Base-by-base conservation (phyloP, 2,888 invertebrate species). In the Myathropa florea region DNA sequence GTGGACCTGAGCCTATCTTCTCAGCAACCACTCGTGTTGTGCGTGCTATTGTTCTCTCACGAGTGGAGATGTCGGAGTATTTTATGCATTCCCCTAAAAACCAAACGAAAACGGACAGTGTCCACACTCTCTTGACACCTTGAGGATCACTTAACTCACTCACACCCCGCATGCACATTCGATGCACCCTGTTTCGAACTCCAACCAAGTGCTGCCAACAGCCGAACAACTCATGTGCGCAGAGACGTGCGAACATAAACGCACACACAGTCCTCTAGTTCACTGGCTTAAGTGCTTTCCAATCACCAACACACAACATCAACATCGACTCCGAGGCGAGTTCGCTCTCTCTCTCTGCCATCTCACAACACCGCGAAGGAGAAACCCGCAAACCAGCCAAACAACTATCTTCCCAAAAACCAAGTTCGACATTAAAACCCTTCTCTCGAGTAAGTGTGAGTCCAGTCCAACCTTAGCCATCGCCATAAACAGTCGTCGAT, bases 331-430 rank as follows among this genome's bases (percentile, higher is more conserved):
- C 57, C 24, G n/a, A n/a, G n/a, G 61, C 68, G 53, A 76, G 61
- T 59, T 18, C 28, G 4, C 28, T 36, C 36, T 23, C 26, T 61
- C 63, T 57, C 70, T 83, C 82, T 57, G 75, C 55, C 26, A 57
- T 3, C 9, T 9, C 23, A 21, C 30, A 53, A 63, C 59, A 76
- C 9, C 1, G 6, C n/a, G 68, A 36, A 68, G 57, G 64, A 78
- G 53, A 75, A 71, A 70, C 30, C 39, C 23, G 4, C 55, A 86
- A 86, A 83, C 86, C 86, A 71, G 86, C 75, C 46, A 79, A 61
- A 71, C 86, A 83, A 86, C 86, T 83, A 75, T 73, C 65, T 57
- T 83, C 61, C 46, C 33, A 33, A 61, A 55, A n/a, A 9, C 3
- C 60, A 70, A 55, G 21, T 53, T 12, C 4, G 61, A 61, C 73